Evolutionary conservation across 1,140 invertebrate genomes (phyloP), one percentile per base, ranked within the genome.

Genomic region (Vanessa tameamea): DNA sequence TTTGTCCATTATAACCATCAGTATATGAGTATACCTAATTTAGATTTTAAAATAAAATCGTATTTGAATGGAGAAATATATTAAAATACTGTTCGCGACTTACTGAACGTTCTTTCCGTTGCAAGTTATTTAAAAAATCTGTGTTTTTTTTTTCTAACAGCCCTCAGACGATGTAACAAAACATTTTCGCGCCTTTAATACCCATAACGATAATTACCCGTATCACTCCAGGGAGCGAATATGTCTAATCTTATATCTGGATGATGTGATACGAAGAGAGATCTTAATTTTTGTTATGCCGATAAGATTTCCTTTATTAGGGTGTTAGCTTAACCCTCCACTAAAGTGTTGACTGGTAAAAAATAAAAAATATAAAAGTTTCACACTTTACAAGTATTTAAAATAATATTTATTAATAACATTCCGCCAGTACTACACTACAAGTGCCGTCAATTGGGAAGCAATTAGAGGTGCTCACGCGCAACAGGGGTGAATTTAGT

Each of bases 401-500:
- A 61, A 61, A 37, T 37, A 7, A 74, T 73, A 51, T 16, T 65
- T 59, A 50, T 66, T 81, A 87, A 83, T 80, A 81, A 50, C 20
- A 81, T 78, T 78, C 73, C 65, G 57, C 72, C 70, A 9, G 37
- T 43, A 37, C 77, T 80, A 76, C 66, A 77, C 43, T 71, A 74
- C 82, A 87, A 87, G 79, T 80, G 76, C 64, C 78, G 81, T 88
- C 87, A 89, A 91, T 92, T 92, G 88, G 82, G 81, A 84, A 82
- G 81, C 89, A 87, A 90, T 91, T 91, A 88, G 77, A 83, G 78
- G 76, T 86, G 85, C 73, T 78, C 78, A 75, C 81, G 77, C 84
- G 82, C 87, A 70, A 80, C 84, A 75, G 89, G 91, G 90, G 89
- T 91, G 88, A 88, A 92, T 91, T 88, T 91, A 70, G 89, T 92